A percentile compares a stretch with the other conserved stretches of the same genome.
These are phyloP conservation scores for Garrulus glandarius DNA, from an alignment of 2,797 vertebrate genomes.

Conservation along the genomic window DNA sequence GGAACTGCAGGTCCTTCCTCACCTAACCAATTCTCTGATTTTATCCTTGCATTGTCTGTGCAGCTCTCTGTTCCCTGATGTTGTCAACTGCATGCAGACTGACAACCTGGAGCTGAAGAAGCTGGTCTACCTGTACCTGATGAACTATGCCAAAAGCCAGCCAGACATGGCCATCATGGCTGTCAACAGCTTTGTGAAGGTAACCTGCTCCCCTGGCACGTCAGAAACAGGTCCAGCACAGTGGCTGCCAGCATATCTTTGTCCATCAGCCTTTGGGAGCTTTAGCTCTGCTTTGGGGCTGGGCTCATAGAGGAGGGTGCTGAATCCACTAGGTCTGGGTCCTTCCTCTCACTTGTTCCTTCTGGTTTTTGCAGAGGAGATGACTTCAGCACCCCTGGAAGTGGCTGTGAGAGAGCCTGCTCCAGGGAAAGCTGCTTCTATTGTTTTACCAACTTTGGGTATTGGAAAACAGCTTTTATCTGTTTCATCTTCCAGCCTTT, in stretches of 20 bases:
- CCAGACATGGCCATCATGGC: constrained; percentile 99
- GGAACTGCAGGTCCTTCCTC: background rate
- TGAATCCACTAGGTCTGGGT: background rate
- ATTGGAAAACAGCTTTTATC: background rate
- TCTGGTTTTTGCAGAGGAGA: background rate
- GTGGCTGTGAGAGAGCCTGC: background rate
- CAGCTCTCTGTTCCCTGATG: constrained; percentile 96
- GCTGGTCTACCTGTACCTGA: constrained; percentile 95
- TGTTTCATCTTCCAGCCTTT: background rate
- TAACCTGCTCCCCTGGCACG: constrained; percentile 20
- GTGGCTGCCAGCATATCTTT: background rate
- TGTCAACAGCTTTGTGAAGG: constrained; percentile 99
- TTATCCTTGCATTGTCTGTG: background rate
- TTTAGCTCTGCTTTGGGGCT: background rate
- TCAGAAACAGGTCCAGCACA: background rate
- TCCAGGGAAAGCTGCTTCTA: background rate
- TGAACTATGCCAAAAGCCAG: constrained; percentile 99
- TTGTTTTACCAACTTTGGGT: background rate
- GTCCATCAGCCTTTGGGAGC: background rate
- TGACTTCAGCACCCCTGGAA: background rate
- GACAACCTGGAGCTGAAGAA: constrained; percentile 99
- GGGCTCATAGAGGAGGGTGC: background rate
- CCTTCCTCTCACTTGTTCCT: background rate
- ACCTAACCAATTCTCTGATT: background rate
- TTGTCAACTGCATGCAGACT: constrained; percentile 99